Base-by-base conservation (phyloP, 2,113 vertebrate genomes). In the Rafetus swinhoei region DNA sequence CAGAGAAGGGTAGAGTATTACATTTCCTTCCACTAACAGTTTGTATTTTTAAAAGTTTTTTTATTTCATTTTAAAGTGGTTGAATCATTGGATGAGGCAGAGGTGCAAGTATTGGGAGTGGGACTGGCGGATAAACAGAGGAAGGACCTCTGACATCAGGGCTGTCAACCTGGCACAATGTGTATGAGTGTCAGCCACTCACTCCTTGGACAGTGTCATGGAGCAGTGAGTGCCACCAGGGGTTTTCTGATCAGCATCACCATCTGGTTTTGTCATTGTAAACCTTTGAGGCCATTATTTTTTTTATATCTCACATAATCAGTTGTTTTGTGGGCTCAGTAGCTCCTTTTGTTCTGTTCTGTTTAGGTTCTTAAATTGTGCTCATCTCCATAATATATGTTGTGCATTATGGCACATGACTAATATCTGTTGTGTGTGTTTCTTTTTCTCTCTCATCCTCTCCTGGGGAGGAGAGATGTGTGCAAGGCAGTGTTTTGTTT, bases 11-110 rank as follows among this genome's bases (percentile, higher is more conserved):
- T 35, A 52, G 35, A 90, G 62, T 21, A 54, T 0, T 89, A 55
- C 79, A 60, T 95, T 96, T 94, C 79, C 82, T 94, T 85, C 35
- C 27, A 25, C 22, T 15, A 39, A 21, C 92, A 76, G 59, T 16
- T 85, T 82, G 69, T 74, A 65, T 53, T 18, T 8, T 81, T 81
- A 60, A 77, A 45, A 53, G 14, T 86, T 87, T 45, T 6, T 82
- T 93, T 72, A 81, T 81, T 90, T 90, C 72, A 88, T 90, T 93
- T 91, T 55, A 83, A 85, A 89, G 25, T 10, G 53, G 27, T 50
- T 82, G 6, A 65, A 53, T 39, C 80, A 32, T 24, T 24, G 9
- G 60, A 25, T 85, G 69, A 35, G 55, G 69, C 5, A 1, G 32
- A 87, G 18, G 50, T 60, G 18, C 1, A 87, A 53, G 25, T 59